Evolutionary conservation across 2,888 invertebrate species (phyloP), one percentile per base, ranked within the genome.

Genomic region (Drosophila nigricruria): DNA sequence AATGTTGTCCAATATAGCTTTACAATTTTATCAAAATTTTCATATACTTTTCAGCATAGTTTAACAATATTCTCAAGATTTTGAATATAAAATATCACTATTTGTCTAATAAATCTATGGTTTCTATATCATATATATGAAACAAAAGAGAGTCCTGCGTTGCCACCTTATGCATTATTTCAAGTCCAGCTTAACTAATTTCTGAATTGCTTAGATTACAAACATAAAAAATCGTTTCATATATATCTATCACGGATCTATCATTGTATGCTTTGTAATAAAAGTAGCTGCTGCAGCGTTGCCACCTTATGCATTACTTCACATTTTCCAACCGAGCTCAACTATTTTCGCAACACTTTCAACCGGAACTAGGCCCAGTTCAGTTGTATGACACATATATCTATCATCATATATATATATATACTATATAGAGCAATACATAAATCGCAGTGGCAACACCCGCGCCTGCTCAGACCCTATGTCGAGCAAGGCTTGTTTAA

Each of bases 401-500:
- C 10, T 30, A 30, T 30, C 8, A 30, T 30, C 10, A 30, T 18
- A 16, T 16, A 25, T 25, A 43, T 43, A 6, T 3, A 40, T 18
- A 23, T 42, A 20, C 5, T 30, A n/a, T 49, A 18, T n/a, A 30
- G 4, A 49, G 50, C 34, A 52, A 14, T 18, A 14, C 8, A 32
- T 16, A 50, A 20, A 25, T 23, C 18, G 25, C 18, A 30, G 20
- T 47, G 36, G 57, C 32, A 49, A 45, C 18, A 47, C 65, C 65
- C 54, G 47, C 57, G 32, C 36, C 58, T 34, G 27, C 32, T 14
- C 30, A 32, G 18, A n/a, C 6, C 32, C 56, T 27, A 14, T 2
- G 14, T 12, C 30, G 6, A 32, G 43, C 32, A 23, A 57, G 34
- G 25, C 38, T 25, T 34, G 68, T 60, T 65, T 67, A 74, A 84